phyloP scores from a whole-genome alignment of 2,113 vertebrate genomes.

The Phaetusa simplex region DNA sequence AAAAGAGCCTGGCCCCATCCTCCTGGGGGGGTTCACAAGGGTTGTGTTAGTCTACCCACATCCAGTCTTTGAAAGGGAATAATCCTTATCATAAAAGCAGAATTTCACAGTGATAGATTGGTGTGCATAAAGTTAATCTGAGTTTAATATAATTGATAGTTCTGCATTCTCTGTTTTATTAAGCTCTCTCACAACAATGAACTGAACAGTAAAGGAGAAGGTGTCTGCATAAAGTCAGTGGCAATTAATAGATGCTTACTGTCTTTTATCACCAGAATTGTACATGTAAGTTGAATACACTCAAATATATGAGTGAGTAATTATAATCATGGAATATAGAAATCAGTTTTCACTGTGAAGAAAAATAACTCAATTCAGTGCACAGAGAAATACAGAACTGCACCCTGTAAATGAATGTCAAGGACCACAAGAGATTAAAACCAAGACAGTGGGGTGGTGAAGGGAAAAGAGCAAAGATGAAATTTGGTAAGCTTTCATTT shows the following conservation, averaged over 20 bases:
- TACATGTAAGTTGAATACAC: background rate
- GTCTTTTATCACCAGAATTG: background rate
- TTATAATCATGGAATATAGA: background rate
- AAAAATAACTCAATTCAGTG: background rate
- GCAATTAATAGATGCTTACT: background rate
- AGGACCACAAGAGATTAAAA: background rate
- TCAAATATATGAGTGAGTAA: background rate
- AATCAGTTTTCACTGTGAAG: background rate
- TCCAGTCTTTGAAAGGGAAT: background rate
- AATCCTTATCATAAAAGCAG: background rate
- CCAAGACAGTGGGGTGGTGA: background rate
- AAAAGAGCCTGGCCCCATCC: no score
- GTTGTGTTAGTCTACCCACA: background rate
- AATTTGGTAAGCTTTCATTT: background rate
- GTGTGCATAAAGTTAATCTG: background rate
- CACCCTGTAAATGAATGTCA: background rate
- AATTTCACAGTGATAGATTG: background rate
- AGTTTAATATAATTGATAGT: background rate
- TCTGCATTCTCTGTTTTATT: background rate
- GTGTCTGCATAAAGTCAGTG: background rate
- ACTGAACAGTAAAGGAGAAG: background rate
- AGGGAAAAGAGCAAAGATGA: background rate
- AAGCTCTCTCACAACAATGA: background rate
- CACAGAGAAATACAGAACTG: background rate
- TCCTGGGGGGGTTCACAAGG: background rate